Evolutionary conservation across 2,797 vertebrate species (phyloP).

Genomic region (Darevskia mixta): DNA sequence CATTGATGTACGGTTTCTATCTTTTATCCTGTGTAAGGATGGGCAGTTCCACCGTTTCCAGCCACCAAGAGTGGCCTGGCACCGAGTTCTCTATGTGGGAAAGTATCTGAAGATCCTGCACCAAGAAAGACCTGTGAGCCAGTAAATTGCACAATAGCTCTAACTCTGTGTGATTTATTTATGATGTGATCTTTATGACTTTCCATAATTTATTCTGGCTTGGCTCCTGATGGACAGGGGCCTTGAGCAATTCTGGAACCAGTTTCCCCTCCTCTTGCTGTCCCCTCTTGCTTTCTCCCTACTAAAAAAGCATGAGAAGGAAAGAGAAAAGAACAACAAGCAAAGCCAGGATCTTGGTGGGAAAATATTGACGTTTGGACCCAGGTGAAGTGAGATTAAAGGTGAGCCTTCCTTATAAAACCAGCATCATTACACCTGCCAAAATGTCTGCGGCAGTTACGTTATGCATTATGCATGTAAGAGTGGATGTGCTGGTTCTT

Average conservation of each 20-base stretch:
- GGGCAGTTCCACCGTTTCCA: background rate
- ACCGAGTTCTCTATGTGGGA: background rate
- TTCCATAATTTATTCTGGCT: background rate
- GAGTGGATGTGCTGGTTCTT: background rate
- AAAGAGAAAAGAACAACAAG: conserved; percentile 44
- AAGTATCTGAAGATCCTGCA: background rate
- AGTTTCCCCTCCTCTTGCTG: background rate
- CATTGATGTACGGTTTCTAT: background rate
- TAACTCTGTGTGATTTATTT: background rate
- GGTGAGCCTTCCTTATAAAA: background rate
- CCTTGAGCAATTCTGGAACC: background rate
- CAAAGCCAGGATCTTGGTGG: conserved; percentile 47
- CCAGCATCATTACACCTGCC: accelerated
- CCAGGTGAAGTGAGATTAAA: background rate
- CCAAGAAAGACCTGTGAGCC: background rate
- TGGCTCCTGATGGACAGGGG: too few species aligned
- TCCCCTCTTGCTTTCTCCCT: conserved; percentile 38
- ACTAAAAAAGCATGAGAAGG: conserved; percentile 65
- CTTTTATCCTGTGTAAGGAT: background rate
- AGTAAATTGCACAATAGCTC: background rate
- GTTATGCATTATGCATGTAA: background rate
- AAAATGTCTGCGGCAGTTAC: accelerated
- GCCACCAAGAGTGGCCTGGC: background rate
- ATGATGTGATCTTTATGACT: background rate
- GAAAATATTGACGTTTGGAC: accelerated